Evolutionary conservation across 2,797 vertebrate genomes (phyloP), one percentile per base, ranked within the genome.

Genomic region (Bryconaethiops microstoma): DNA sequence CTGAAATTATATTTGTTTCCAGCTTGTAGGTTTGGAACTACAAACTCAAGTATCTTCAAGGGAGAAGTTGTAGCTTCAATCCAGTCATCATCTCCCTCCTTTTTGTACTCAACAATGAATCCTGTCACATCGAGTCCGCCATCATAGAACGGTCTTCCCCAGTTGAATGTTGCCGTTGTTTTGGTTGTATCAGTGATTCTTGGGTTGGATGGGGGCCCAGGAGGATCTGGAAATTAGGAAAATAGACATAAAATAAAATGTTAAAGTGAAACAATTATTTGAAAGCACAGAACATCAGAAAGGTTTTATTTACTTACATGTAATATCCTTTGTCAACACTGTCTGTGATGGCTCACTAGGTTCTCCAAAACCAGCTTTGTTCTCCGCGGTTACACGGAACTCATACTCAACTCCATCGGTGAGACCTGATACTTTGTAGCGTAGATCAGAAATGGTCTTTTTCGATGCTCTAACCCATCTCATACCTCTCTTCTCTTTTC

Each of bases 351-450:
- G 92, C 76, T 98, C 96, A 84, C 98, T 99, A 80, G 98, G 97
- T 85, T 95, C 94, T 77, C 98, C 98, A 89, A 99, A 94, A 87
- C 98, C 98, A 85, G 98, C 98, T 93, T 95, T 98, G 54, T 99
- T 99, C 93, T 99, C 98, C 81, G 98, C 98, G 79, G 96, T 98
- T 82, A 99, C 97, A 79, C 97, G 96, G 92, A 99, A 99, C 90
- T 99, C 98, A 40, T 99, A 99, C 85, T 98, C 96, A 19, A 96
- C 95, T 92, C 95, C 98, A 92, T 99, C 98, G 80, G 89, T 93
- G 57, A 99, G 94, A 86, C 97, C 97, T 87, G 96, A 95, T 75
- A 99, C 95, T 94, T 99, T 99, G 90, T 90, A 97, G 86, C 98
- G 96, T 78, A 99, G 94, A 90, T 99, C 98, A 42, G 97, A 97